These are phyloP conservation scores for Brienomyrus longianalis DNA, from an alignment of 2,113 vertebrate species.

Conservation along the genomic window DNA sequence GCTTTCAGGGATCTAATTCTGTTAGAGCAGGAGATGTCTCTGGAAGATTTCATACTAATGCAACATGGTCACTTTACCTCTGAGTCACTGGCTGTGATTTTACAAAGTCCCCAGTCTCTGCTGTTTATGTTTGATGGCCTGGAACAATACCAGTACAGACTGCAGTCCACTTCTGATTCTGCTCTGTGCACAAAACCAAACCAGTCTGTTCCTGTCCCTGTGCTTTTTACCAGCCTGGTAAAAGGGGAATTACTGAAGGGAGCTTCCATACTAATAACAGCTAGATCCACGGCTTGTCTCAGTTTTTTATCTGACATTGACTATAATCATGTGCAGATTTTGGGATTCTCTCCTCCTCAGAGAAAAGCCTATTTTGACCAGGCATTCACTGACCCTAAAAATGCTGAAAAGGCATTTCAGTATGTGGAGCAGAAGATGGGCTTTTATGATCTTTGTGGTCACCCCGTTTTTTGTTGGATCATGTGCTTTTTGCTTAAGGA, in stretches of 20 bases:
- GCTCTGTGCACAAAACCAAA: slow-evolving; percentile 32
- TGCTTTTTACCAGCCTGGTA: slow-evolving; percentile 54
- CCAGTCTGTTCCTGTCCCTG: slow-evolving; percentile 27
- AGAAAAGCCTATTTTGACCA: slow-evolving; percentile 44
- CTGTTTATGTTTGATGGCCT: slow-evolving; percentile 64
- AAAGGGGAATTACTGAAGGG: slow-evolving; percentile 50
- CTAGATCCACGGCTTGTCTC: slow-evolving; percentile 25
- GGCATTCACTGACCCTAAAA: slow-evolving; percentile 41
- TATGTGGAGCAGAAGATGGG: slow-evolving; percentile 54
- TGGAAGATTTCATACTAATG: slow-evolving; percentile 42
- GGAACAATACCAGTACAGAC: slow-evolving; percentile 38
- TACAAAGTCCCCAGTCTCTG: slow-evolving; percentile 44
- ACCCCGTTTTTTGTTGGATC: slow-evolving; percentile 64
- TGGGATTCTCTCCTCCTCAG: slow-evolving; percentile 56
- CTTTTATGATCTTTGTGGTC: slow-evolving; percentile 48
- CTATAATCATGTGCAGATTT: slow-evolving; percentile 35
- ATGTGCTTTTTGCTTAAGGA: slow-evolving; percentile 45
- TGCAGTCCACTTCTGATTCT: slow-evolving; percentile 32
- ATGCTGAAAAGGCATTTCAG: slow-evolving; percentile 30
- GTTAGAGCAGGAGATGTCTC: slow-evolving; percentile 25
- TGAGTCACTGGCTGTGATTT: slow-evolving; percentile 18
- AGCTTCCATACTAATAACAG: slow-evolving; percentile 50
- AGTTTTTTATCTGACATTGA: slow-evolving; percentile 19
- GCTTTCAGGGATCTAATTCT: slow-evolving; percentile 36
- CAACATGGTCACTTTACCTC: slow-evolving; percentile 23